A percentile compares a stretch with the other conserved stretches of the same genome.
Conservation (phyloP, 2,888 invertebrate genomes). For the Drosophila meridiana region DNA sequence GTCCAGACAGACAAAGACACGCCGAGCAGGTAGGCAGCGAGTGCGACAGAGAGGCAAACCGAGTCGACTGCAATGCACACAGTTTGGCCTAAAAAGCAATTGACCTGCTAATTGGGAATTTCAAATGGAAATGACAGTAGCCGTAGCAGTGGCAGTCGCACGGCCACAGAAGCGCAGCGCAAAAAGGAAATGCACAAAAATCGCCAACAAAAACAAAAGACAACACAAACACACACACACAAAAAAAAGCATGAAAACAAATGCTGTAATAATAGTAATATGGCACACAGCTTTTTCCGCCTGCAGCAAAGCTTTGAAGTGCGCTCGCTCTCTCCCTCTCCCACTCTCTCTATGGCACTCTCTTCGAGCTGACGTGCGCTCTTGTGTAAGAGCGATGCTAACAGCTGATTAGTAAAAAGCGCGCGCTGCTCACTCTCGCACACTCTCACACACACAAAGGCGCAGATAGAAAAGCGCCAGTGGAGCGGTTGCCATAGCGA, state of each 20-base stretch:
- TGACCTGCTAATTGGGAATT: constrained; percentile 80
- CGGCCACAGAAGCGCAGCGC: constrained; percentile 47
- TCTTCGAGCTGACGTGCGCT: background rate
- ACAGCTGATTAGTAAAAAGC: constrained; percentile 72
- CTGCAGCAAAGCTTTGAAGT: constrained; percentile 50
- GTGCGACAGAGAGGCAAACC: constrained; percentile 4
- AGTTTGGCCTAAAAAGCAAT: constrained; percentile 81
- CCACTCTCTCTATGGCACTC: background rate
- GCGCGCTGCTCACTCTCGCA: constrained; percentile 49
- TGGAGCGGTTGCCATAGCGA: constrained; percentile 79
- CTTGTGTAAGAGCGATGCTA: constrained; percentile 40
- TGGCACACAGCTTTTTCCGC: constrained; percentile 63
- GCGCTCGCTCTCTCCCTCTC: background rate
- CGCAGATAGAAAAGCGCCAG: constrained; percentile 40
- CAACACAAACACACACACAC: constrained; percentile 30
- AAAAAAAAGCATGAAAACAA: constrained; percentile 28
- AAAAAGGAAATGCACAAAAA: constrained; percentile 62
- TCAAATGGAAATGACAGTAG: constrained; percentile 67
- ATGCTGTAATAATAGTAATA: constrained; percentile 64
- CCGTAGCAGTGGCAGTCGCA: constrained; percentile 31
- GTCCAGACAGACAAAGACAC: constrained; percentile 26
- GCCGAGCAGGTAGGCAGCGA: background rate
- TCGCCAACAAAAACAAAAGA: constrained; percentile 32
- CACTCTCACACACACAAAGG: constrained; percentile 20
- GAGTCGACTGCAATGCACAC: constrained; percentile 72